Conservation (phyloP, 2,888 invertebrate genomes). For the Hymenopus coronatus region DNA sequence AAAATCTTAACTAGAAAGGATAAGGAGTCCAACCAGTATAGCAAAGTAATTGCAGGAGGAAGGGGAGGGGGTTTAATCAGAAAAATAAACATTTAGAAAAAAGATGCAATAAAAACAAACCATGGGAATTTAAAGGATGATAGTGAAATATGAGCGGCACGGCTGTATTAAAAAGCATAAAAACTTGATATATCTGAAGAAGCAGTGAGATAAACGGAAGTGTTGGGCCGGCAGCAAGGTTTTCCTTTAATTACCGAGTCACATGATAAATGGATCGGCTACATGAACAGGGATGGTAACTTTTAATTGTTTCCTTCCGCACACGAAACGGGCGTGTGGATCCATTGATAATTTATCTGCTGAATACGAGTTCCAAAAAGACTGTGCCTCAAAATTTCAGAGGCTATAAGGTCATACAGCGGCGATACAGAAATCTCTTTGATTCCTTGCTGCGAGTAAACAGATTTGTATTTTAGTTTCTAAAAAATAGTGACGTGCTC, state of each 20-base stretch:
- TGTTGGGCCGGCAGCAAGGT: background rate
- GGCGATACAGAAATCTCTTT: background rate
- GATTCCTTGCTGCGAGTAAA: no score
- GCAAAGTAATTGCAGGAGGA: no score
- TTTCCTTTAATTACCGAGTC: background rate
- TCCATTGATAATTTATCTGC: background rate
- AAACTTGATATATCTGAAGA: background rate
- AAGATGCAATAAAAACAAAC: no score
- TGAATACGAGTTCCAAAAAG: background rate
- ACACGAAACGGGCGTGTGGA: background rate
- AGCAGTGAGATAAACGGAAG: background rate
- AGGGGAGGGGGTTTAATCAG: no score
- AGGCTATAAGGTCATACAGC: background rate
- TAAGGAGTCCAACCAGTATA: no score
- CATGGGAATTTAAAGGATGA: no score
- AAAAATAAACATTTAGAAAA: no score
- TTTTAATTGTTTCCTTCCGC: background rate
- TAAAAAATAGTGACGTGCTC: no score
- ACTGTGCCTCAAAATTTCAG: background rate
- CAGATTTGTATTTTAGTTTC: no score
- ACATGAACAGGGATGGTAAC: background rate
- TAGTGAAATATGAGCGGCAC: no score
- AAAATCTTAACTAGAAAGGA: no score
- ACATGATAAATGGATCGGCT: background rate
- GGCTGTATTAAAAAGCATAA: no score